Percentiles rank a stretch among this genome's conserved stretches.
phyloP scores from a whole-genome alignment of 2,113 vertebrate genomes.

The Notarius quadriscutis region DNA sequence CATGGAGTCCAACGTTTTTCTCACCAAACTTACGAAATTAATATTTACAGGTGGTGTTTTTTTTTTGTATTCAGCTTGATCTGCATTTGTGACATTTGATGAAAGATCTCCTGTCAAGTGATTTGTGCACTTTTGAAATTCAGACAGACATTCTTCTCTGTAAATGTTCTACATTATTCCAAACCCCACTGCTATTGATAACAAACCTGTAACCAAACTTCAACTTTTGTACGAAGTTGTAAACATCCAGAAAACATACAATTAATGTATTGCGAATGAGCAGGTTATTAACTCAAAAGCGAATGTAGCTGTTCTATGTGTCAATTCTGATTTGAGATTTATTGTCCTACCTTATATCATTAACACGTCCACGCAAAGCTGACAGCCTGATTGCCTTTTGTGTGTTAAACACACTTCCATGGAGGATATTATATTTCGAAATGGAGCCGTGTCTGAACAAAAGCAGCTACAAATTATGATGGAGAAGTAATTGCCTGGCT shows the following conservation, averaged over 20 bases:
- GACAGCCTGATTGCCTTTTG: not conserved
- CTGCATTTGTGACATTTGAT: not conserved
- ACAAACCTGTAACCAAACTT: not conserved
- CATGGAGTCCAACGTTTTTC: no score
- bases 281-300: not conserved
- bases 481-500: slow-evolving; percentile 34
- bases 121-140: no score
- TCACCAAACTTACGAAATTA: not conserved
- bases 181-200: not conserved
- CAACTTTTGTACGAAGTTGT: not conserved
- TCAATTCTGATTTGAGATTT: not conserved
- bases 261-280: not conserved
- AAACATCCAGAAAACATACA: not conserved
- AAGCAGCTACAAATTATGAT: slow-evolving; percentile 35
- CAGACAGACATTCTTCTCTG: not conserved
- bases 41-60: no score
- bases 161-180: not conserved
- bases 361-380: not conserved
- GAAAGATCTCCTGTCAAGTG: no score
- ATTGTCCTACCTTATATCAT: not conserved
- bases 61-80: not conserved
- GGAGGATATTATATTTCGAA: slow-evolving; percentile 13
- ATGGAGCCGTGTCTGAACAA: not conserved
- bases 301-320: no score
- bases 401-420: slow-evolving; percentile 17